Evolutionary conservation across 2,797 vertebrate species (phyloP).

Genomic region (Galagoides demidoff): DNA sequence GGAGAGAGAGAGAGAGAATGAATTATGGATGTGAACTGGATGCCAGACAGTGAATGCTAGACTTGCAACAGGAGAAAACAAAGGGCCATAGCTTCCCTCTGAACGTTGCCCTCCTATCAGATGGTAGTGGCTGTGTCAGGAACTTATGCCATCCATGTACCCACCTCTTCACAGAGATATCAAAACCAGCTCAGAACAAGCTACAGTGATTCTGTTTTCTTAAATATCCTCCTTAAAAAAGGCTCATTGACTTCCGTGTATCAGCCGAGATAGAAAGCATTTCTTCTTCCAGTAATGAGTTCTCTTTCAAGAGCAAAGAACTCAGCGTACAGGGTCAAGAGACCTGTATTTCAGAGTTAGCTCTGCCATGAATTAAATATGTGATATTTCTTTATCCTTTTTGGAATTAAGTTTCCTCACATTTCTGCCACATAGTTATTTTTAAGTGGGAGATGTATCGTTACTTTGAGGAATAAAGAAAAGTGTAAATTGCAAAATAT

Average conservation of each 20-base stretch:
- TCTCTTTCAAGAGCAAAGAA: neutral
- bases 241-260: neutral
- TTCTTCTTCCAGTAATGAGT: neutral
- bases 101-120: neutral
- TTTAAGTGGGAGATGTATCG: neutral
- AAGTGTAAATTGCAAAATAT: neutral
- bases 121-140: neutral
- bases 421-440: neutral
- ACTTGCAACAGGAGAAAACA: neutral
- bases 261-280: neutral
- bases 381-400: neutral
- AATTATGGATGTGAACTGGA: neutral
- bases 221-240: neutral
- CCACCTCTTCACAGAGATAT: neutral
- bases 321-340: neutral
- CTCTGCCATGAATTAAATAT: neutral
- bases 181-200: slow-evolving; percentile 10
- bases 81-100: neutral
- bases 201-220: neutral
- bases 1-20: neutral
- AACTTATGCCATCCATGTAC: neutral
- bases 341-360: neutral
- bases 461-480: slow-evolving; percentile 27
- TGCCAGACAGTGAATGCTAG: neutral
- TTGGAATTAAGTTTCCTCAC: neutral